phyloP scores from a whole-genome alignment of 2,113 vertebrate species.

The Ceratotherium simum region DNA sequence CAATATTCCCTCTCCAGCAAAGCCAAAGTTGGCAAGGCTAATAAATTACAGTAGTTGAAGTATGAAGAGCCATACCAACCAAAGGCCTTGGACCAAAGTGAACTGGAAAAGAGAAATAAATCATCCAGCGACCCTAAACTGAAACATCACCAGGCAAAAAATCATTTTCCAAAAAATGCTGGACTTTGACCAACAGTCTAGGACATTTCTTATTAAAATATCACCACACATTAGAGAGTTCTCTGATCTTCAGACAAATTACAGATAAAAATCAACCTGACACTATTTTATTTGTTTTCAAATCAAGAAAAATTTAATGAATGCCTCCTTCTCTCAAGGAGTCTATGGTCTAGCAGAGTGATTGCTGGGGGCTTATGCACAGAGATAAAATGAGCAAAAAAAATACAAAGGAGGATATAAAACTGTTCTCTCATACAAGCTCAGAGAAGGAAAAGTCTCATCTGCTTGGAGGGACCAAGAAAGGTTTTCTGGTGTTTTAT shows the following conservation, averaged over 20 bases:
- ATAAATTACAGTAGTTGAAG: not conserved
- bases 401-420: not conserved
- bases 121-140: slow-evolving; percentile 54
- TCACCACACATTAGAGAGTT: not conserved
- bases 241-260: slow-evolving; percentile 26
- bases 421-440: not conserved
- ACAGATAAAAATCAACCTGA: slow-evolving; percentile 21
- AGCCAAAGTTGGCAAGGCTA: slow-evolving; percentile 52
- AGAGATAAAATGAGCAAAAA: not conserved
- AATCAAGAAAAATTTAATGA: not conserved
- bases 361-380: not conserved
- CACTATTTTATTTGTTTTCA: not conserved
- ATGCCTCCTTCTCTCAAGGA: not conserved
- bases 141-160: not conserved
- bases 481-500: not conserved
- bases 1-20: not conserved
- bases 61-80: not conserved
- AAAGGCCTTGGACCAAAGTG: slow-evolving; percentile 5
- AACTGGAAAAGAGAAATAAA: slow-evolving; percentile 69
- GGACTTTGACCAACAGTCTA: not conserved
- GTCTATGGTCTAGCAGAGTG: not conserved
- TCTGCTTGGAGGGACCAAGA: not conserved
- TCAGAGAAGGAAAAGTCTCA: not conserved
- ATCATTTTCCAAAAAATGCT: slow-evolving; percentile 70
- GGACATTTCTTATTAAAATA: slow-evolving; percentile 54